Conservation (phyloP, 2,888 invertebrate genomes). For the Entomobrya multifasciata region DNA sequence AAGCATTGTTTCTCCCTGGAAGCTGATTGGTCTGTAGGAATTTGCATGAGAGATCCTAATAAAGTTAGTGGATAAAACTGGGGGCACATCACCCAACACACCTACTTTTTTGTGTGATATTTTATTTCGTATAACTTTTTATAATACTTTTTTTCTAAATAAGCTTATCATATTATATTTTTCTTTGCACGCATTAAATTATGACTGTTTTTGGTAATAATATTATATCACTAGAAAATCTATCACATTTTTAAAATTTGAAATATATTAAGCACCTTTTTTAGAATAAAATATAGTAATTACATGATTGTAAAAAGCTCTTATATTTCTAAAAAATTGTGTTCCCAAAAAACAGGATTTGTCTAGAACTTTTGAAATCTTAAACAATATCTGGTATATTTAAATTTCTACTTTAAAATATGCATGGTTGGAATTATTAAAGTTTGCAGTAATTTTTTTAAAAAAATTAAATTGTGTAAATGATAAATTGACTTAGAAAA, state of each 20-base stretch:
- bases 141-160: too few relatives aligned
- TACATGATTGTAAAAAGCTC: too few relatives aligned
- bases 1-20: background rate
- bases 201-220: too few relatives aligned
- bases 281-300: too few relatives aligned
- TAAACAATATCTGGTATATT: background rate
- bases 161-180: too few relatives aligned
- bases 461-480: background rate
- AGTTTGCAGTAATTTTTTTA: background rate
- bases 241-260: conserved; percentile 13
- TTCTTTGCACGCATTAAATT: too few relatives aligned
- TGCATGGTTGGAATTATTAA: background rate
- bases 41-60: background rate
- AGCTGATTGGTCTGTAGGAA: background rate
- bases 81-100: too few relatives aligned
- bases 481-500: background rate
- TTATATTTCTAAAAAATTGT: too few relatives aligned
- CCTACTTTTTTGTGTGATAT: too few relatives aligned
- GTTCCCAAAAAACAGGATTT: too few relatives aligned
- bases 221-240: conserved; percentile 15
- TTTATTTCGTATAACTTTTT: background rate
- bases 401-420: background rate
- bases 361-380: background rate
- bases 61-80: background rate
- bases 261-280: too few relatives aligned